phyloP scores from a whole-genome alignment of 2,888 invertebrate species.

The Agrotis segetum region DNA sequence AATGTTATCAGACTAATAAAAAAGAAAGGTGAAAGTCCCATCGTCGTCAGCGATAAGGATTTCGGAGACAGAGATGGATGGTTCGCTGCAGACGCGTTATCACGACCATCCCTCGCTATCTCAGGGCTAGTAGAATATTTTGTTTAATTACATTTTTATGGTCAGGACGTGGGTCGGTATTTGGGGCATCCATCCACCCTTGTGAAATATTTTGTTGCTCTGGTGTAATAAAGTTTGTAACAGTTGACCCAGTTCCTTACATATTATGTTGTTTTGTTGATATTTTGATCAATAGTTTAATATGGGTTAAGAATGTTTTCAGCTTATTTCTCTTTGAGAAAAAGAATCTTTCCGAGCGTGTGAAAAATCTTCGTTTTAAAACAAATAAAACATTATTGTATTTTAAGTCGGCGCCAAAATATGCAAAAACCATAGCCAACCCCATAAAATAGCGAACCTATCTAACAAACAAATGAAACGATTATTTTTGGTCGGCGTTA shows the following conservation, averaged over 20 bases:
- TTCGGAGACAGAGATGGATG: constrained; percentile 79
- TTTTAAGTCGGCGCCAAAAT: constrained; percentile 1
- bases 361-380: too few relatives aligned
- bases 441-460: constrained; percentile 41
- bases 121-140: constrained; percentile 54
- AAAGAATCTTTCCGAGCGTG: too few relatives aligned
- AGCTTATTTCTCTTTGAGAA: too few relatives aligned
- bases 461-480: constrained; percentile 50
- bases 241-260: constrained; percentile 15
- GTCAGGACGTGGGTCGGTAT: constrained; percentile 50
- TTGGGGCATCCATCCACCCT: constrained; percentile 27
- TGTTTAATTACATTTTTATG: constrained; percentile 65
- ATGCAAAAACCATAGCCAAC: constrained; percentile 24
- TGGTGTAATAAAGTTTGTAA: constrained; percentile 13
- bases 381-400: background rate
- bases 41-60: constrained; percentile 69
- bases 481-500: constrained; percentile 55
- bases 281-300: background rate
- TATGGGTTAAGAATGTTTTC: background rate
- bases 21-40: constrained; percentile 56
- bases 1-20: constrained; percentile 59
- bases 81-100: constrained; percentile 66
- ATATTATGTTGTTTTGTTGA: background rate
- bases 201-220: constrained; percentile 27
- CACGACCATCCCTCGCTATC: constrained; percentile 59